Evolutionary conservation across 2,797 vertebrate species (phyloP), one percentile per base, ranked within the genome.

Genomic region (Semaprochilodus insignis): DNA sequence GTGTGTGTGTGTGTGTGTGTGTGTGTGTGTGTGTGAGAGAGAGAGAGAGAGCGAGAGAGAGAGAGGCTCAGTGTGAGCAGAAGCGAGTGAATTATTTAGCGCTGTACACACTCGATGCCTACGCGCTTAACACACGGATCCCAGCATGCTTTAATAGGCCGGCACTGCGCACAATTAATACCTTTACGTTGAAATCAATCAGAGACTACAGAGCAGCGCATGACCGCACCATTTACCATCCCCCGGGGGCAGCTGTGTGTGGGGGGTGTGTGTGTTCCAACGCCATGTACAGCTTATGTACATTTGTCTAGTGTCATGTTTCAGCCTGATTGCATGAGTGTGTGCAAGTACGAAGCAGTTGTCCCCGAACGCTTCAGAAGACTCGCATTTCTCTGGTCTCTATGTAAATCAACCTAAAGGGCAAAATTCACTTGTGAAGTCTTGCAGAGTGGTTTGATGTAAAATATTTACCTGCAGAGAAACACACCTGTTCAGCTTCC

Each of bases 171-270:
- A 91, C 94, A 94, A 93, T 95, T 95, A 95, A 94, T 94, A 92
- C 92, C 93, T 93, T 95, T 93, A 95, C 94, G 93, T 93, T 92
- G 92, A 95, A 96, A 96, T 96, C 95, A 96, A 95, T 96, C 94
- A 94, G 87, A 86, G 90, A 91, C 92, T 90, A 89, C 85, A 81
- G 23, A 86, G 81, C 89, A 88, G 87, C 90, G 87, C 90, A 88
- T 81, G 82, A 86, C 88, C 88, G 85, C 88, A 91, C 86, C 78
- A 92, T 91, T 88, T 89, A 89, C 88, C 73, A 83, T 91, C 87
- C 89, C 88, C 75, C 31, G 78, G 87, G 88, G 89, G 55, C n/a
- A 19, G 5, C 19, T 59, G 55, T 59, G 55, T 59, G 69, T 88
- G 74, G 85, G 55, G 62, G 74, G 52, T 77, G 65, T 76, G 63